Percentiles rank a stretch among this genome's conserved stretches.
These are phyloP conservation scores for Corythucha ciliata DNA, from an alignment of 2,888 invertebrate genomes.

Conservation along the genomic window DNA sequence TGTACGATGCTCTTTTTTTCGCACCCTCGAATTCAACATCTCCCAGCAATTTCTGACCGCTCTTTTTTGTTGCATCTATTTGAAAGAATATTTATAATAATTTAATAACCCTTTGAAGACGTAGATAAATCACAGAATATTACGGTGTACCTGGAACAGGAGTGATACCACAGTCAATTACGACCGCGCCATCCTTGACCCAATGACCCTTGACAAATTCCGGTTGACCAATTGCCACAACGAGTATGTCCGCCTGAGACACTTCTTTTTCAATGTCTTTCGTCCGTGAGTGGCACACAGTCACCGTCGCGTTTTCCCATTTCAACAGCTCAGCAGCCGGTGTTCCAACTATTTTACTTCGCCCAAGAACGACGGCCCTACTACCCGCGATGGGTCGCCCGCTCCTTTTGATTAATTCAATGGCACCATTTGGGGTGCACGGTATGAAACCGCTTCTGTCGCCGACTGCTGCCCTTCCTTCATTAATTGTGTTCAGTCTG, in stretches of 20 bases:
- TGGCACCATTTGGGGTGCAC: constrained; percentile 92
- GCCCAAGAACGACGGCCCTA: constrained; percentile 84
- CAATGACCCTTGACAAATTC: constrained; percentile 88
- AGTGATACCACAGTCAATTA: constrained; percentile 98
- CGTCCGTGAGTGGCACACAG: constrained; percentile 93
- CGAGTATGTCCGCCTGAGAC: constrained; percentile 81
- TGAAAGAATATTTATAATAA: neutral
- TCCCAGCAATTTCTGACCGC: constrained; percentile 80
- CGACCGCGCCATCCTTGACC: constrained; percentile 96
- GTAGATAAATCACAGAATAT: neutral
- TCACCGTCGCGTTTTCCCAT: constrained; percentile 95
- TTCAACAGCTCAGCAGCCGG: constrained; percentile 88
- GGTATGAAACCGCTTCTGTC: constrained; percentile 85
- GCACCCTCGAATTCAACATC: constrained; percentile 86
- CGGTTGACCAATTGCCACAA: constrained; percentile 88
- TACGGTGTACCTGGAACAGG: constrained; percentile 46
- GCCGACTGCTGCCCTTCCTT: constrained; percentile 83
- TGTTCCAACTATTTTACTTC: constrained; percentile 96
- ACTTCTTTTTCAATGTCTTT: constrained; percentile 66
- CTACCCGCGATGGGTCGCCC: constrained; percentile 71
- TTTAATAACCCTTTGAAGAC: neutral
- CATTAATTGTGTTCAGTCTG: constrained; percentile 83
- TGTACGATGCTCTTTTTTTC: constrained; percentile 66
- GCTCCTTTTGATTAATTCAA: constrained; percentile 75
- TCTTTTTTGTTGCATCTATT: constrained; percentile 59